Evolutionary conservation across 2,113 vertebrate genomes (phyloP).

Genomic region (Scopus umbretta): DNA sequence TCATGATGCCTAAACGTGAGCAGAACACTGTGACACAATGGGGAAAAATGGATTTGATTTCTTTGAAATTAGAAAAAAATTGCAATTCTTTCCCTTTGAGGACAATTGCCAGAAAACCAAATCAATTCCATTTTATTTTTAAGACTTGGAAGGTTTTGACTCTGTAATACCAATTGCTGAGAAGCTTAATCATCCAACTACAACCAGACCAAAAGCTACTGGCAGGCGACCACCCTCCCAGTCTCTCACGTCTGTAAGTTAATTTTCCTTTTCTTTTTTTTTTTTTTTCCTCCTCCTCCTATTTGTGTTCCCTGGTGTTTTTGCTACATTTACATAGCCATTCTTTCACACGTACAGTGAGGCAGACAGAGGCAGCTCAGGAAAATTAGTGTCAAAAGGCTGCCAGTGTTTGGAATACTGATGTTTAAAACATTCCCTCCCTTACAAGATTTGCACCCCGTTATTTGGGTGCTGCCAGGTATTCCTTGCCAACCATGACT

Average conservation of each 20-base stretch:
- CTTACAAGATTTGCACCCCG: background rate
- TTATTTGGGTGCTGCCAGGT: background rate
- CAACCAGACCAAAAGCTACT: slow-evolving; percentile 87
- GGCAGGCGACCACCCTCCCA: slow-evolving; percentile 95
- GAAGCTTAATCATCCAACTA: slow-evolving; percentile 94
- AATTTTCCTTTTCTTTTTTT: slow-evolving; percentile 9
- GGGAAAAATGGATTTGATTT: slow-evolving; percentile 12
- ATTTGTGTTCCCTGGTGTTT: background rate
- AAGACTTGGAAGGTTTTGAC: slow-evolving; percentile 93
- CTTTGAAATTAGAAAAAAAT: background rate
- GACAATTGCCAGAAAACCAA: slow-evolving; percentile 7
- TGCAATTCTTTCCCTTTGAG: slow-evolving; percentile 32
- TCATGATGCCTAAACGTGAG: background rate
- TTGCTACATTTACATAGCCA: background rate
- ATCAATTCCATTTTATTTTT: slow-evolving; percentile 60
- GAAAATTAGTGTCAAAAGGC: background rate
- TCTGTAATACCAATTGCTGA: slow-evolving; percentile 86
- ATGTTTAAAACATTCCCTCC: slow-evolving; percentile 15
- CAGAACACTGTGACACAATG: background rate
- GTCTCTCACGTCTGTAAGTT: slow-evolving; percentile 89
- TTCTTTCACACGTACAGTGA: background rate
- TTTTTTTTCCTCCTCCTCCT: background rate
- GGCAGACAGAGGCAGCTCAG: background rate
- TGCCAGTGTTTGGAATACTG: background rate
- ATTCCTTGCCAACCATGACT: background rate